Evolutionary conservation across 2,888 invertebrate species (phyloP).

Genomic region (Aphelenchoides bicaudatus): DNA sequence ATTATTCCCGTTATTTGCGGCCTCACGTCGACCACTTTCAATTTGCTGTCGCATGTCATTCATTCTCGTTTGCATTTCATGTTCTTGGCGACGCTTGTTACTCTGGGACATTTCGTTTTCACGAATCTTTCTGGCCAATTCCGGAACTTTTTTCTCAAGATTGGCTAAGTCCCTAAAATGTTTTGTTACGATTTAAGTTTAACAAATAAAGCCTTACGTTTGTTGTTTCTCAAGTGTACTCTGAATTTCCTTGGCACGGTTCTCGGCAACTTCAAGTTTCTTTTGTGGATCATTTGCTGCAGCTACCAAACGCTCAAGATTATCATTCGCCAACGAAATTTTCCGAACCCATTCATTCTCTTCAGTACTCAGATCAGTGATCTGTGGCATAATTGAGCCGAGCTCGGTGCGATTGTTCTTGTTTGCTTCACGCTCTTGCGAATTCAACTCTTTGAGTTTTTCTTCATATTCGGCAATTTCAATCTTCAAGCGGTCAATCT

Average conservation of each 20-base stretch:
- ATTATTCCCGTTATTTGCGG: conserved; percentile 15
- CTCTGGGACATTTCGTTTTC: background rate
- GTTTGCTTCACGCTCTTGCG: conserved; percentile 40
- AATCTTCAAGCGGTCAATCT: conserved; percentile 25
- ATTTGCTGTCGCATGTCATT: conserved; percentile 16
- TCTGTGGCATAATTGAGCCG: conserved; percentile 2
- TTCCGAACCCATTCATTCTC: background rate
- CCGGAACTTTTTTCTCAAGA: conserved; percentile 14
- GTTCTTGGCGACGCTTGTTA: background rate
- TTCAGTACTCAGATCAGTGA: background rate
- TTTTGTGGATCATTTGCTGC: conserved; percentile 24
- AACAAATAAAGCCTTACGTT: conserved; percentile 10
- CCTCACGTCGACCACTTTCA: conserved; percentile 10
- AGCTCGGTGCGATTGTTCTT: background rate
- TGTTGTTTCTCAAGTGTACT: conserved; percentile 35
- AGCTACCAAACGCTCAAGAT: conserved; percentile 67
- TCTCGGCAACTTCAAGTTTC: conserved; percentile 49
- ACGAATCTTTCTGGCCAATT: conserved; percentile 25
- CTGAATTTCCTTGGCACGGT: conserved; percentile 53
- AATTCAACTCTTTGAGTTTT: background rate
- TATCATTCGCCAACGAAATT: background rate
- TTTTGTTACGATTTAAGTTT: background rate
- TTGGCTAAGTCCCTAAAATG: conserved; percentile 2
- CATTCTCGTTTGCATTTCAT: conserved; percentile 11
- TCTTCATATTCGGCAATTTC: conserved; percentile 27